Evolutionary conservation across 2,888 invertebrate genomes (phyloP), one percentile per base, ranked within the genome.

Genomic region (Glomeris marginata): DNA sequence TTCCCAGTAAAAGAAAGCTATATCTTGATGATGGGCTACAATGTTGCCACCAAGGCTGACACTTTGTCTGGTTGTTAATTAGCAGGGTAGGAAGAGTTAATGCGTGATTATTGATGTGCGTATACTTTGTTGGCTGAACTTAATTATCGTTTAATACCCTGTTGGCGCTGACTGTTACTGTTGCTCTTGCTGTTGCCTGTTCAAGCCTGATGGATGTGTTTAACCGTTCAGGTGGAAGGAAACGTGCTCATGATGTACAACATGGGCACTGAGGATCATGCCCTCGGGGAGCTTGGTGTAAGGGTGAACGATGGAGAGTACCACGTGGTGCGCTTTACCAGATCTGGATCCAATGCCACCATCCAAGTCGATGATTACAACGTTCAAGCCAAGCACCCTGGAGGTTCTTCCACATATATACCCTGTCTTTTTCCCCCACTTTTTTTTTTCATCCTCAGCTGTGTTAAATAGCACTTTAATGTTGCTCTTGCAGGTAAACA

Each of bases 161-260:
- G 28, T 28, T 28, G 28, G 28, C 28, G 8, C 28, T 28, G 28
- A 8, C 28, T 28, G 28, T 28, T 28, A 8, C 28, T 28, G 28
- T 8, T 28, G 28, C 28, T 28, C 4, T 28, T 28, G 28, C 28
- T 28, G 28, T 28, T 28, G 28, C 28, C 28, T 28, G 28, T 28
- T 28, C 28, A 28, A 28, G 28, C 28, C n/a, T 28, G 28, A 28
- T 28, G 28, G 28, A 28, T 28, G 28, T 28, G 28, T 28, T 28
- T 28, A 28, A 28, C 28, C 52, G 63, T 66, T 13, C 64, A 90
- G 88, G 81, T 88, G 8, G 85, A 88, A 61, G 94, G 94, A 2
- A 87, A 90, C 62, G 77, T 94, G 5, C 86, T 88, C 64, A 84
- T 86, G 70, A 84, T 90, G 3, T 95, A 94, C 71, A 94, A 94